Evolutionary conservation across 2,797 vertebrate genomes (phyloP).

Genomic region (Anguilla anguilla): DNA sequence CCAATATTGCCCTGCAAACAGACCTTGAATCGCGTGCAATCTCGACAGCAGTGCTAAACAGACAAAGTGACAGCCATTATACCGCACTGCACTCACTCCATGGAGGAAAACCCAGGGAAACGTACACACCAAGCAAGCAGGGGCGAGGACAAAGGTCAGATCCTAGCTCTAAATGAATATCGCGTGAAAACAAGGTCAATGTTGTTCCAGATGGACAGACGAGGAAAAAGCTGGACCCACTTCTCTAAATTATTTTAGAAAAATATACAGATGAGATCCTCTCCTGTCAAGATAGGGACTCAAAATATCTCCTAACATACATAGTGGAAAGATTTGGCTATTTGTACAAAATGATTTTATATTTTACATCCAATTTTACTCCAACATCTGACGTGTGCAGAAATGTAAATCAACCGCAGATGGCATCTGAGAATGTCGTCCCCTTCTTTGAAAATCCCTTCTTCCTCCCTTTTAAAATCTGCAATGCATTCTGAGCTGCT

Average conservation of each 20-base stretch:
- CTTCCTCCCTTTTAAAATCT: conserved; percentile 22
- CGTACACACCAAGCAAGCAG: not conserved
- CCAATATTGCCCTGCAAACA: not conserved
- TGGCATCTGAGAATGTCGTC: not conserved
- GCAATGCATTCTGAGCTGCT: conserved; percentile 35
- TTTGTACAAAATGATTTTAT: not conserved
- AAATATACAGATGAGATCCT: not conserved
- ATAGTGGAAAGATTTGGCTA: not conserved
- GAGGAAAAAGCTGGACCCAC: not conserved
- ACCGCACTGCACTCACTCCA: not conserved
- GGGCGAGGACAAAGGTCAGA: not conserved
- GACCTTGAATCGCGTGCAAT: conserved; percentile 14
- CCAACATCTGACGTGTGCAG: not conserved
- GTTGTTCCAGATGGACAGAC: not conserved
- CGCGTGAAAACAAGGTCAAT: not conserved
- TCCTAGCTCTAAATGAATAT: not conserved
- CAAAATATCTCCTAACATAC: not conserved
- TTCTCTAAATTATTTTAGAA: not conserved
- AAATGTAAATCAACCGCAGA: not conserved
- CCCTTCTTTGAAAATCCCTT: conserved; percentile 25
- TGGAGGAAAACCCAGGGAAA: not conserved
- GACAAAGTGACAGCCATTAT: conserved; percentile 19
- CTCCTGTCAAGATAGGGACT: not conserved
- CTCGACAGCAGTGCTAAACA: not conserved
- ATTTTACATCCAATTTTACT: not conserved